These are phyloP conservation scores for Hemibagrus wyckioides DNA, from an alignment of 2,113 vertebrate species.

Conservation along the genomic window DNA sequence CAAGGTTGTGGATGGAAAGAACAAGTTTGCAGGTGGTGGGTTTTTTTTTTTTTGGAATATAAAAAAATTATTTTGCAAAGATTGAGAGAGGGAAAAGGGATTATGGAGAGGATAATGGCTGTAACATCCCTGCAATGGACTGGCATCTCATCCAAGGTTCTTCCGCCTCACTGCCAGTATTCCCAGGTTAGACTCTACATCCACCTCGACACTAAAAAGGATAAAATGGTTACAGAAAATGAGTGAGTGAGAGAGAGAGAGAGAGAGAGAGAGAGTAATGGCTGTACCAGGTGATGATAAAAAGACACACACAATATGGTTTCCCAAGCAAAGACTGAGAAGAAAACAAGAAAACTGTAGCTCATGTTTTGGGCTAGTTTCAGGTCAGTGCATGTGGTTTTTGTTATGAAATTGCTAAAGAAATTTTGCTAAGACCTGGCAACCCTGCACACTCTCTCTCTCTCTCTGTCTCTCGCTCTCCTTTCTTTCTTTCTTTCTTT, in stretches of 20 bases:
- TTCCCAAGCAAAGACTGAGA: neutral
- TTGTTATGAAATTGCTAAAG: neutral
- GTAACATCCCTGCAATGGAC: neutral
- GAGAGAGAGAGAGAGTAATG: neutral
- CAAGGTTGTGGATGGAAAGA: neutral
- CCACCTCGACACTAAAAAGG: neutral
- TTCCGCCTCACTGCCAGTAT: neutral
- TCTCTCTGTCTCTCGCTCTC: too few species aligned
- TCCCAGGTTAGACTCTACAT: neutral
- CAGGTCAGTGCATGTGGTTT: neutral
- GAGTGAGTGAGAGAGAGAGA: neutral
- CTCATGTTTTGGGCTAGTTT: neutral
- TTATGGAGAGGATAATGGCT: neutral
- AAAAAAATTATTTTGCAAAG: neutral
- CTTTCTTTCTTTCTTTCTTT: too few species aligned
- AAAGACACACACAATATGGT: neutral
- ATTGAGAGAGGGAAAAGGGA: neutral
- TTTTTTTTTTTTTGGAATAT: neutral
- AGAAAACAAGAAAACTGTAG: neutral
- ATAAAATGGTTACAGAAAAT: neutral
- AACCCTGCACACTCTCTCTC: neutral
- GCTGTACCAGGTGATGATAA: neutral
- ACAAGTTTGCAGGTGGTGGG: neutral
- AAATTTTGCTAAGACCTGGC: neutral
- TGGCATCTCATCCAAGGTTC: neutral